These are phyloP conservation scores for Caradrina kadenii DNA, from an alignment of 2,888 invertebrate genomes.

Conservation along the genomic window DNA sequence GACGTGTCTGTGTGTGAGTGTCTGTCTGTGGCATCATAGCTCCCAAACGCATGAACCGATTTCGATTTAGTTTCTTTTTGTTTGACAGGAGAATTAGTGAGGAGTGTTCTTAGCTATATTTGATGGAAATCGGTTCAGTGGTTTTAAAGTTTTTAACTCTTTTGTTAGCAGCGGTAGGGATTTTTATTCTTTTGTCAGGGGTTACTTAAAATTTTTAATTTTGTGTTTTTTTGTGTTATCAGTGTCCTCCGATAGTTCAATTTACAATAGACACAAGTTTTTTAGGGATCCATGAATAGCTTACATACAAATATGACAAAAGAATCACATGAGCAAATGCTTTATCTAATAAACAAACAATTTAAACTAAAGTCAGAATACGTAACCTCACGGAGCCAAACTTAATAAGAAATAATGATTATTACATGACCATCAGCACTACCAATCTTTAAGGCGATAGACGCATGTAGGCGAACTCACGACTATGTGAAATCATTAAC, in stretches of 20 bases:
- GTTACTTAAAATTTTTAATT: too few relatives aligned
- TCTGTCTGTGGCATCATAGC: too few relatives aligned
- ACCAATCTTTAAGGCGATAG: constrained; percentile 12
- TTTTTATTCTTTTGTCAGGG: too few relatives aligned
- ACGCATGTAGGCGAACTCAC: constrained; percentile 32
- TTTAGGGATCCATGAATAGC: background rate
- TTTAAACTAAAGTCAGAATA: background rate
- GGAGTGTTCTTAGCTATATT: too few relatives aligned
- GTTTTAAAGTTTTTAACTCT: too few relatives aligned
- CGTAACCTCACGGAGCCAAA: background rate
- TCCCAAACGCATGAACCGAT: too few relatives aligned
- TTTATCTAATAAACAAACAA: background rate
- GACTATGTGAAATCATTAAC: constrained; percentile 4
- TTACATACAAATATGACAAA: background rate
- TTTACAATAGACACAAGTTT: background rate
- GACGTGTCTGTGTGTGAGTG: too few relatives aligned
- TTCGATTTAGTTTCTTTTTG: too few relatives aligned
- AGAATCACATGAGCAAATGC: background rate
- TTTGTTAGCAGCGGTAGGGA: too few relatives aligned
- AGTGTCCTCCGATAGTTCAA: background rate
- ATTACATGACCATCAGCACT: constrained; percentile 2
- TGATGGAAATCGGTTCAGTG: too few relatives aligned
- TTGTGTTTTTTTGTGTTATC: too few relatives aligned
- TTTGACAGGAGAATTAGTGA: too few relatives aligned
- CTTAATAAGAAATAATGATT: background rate